Evolutionary conservation across 2,888 invertebrate species (phyloP), one percentile per base, ranked within the genome.

Genomic region (Lepeophtheirus nordmannii): DNA sequence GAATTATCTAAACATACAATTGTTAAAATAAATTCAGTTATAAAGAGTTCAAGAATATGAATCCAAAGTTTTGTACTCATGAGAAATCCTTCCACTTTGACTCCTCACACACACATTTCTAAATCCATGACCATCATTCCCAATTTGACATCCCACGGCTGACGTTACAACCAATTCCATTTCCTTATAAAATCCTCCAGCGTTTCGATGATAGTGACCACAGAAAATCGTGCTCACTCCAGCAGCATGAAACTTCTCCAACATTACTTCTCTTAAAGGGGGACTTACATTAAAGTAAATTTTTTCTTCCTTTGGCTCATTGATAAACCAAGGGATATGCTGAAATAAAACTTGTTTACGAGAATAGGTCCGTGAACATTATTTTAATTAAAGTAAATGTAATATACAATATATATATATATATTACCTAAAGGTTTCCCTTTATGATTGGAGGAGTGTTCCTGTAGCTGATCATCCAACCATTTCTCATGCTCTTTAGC

Each of bases 171-270:
- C 73, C 62, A 75, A 69, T 70, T 77, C 76, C 69, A 79, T 69
- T 56, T 74, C 72, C 63, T 74, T 73, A 69, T 75, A 77, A 39
- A 70, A 71, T 12, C 77, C 78, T 14, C 76, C 76, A 10, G 73
- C 76, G 70, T 80, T 79, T 39, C 74, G 72, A 70, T 80, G 80
- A 68, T 75, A 77, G 71, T 80, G 79, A 2, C 79, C 79, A 70
- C 75, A 76, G 71, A 80, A 80, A 40, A 79, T 73, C 62, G 74
- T 73, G 10, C 72, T 70, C 14, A 80, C 76, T 53, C 78, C 78
- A 22, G 75, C 74, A 40, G 71, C 70, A 67, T 73, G 68, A 22
- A 78, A 71, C 71, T 75, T 75, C n/a, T 75, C 73, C 46, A 79
- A 69, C 72, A 77, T 70, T 61, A 69, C 67, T n/a, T 71, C 68